Base-by-base conservation (phyloP, 2,113 vertebrate species). In the Arenaria interpres region DNA sequence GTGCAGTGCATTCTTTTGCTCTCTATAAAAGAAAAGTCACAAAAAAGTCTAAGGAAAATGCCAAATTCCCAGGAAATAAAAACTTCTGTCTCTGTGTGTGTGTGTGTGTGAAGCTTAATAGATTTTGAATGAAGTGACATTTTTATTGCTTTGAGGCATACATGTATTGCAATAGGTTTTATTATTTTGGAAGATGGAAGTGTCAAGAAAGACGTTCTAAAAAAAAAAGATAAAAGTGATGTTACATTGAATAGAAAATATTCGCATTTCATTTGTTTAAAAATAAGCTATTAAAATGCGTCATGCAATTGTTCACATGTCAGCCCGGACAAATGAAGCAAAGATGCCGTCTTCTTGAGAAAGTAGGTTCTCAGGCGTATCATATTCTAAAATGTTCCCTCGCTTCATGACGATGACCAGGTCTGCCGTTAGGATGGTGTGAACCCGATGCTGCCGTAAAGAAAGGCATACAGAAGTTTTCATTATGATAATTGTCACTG, bases 351-450 rank as follows among this genome's bases (percentile, higher is more conserved):
- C 99, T 96, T 99, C 99, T 88, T 98, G 98, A 93, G 99, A 99
- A 94, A 99, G 96, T 3, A 99, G 98, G 57, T 98, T 98, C 98
- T 99, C 98, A 6, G 99, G 99, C 23, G 98, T 99, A 83, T 99
- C 99, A 0, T 99, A 99, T 94, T 99, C 99, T 94, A 99, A 88
- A 93, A 99, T 99, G 96, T 99, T 99, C 41, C 99, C 99, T 95
- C 99, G 91, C 96, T 99, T 99, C 99, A 99, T 99, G 96, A 99
- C 99, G 3, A 99, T 99, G 84, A 99, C 99, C 94, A 99, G 96
- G 90, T 99, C 99, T 25, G 99, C 99, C 0, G 99, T 99, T 62
- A 99, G 98, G 97, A 99, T 99, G 94, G 99, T 99, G 97, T 99
- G 99, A 86, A 99, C 99, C 2, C 99, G 99, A 93, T 99, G 99